Evolutionary conservation across 2,113 vertebrate species (phyloP).

Genomic region (Australoheros scitulus): DNA sequence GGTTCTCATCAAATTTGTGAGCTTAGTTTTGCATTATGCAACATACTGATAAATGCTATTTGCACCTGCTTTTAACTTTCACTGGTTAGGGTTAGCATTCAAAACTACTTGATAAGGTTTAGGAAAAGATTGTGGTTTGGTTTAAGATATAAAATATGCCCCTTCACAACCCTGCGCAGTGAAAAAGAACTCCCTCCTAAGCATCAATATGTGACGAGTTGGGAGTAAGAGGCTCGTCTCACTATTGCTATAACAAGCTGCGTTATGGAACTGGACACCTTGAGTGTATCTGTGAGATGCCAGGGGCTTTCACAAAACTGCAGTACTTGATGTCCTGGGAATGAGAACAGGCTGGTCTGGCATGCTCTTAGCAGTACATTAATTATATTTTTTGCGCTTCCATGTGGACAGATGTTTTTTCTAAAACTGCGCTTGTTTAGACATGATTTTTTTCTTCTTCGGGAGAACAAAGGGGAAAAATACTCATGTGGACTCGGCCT

Average conservation of each 20-base stretch:
- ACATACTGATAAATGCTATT: not conserved
- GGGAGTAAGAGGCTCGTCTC: not conserved
- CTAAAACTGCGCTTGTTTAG: not conserved
- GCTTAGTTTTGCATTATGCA: not conserved
- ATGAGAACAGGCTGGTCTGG: constrained; percentile 1
- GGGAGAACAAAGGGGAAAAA: not conserved
- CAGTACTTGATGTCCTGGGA: not conserved
- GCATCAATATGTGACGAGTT: not conserved
- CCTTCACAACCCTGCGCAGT: too few species aligned
- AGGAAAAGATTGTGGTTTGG: not conserved
- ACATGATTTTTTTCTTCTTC: not conserved
- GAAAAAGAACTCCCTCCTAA: not conserved
- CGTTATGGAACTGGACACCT: not conserved
- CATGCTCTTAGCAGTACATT: not conserved
- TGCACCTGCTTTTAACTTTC: not conserved
- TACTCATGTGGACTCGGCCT: not conserved
- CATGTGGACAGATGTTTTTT: not conserved
- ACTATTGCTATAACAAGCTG: not conserved
- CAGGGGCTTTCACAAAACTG: constrained; percentile 1
- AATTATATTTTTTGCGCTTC: constrained; percentile 3
- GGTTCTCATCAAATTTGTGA: not conserved
- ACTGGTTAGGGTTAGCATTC: not conserved
- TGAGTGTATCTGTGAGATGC: constrained; percentile 1
- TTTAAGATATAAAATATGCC: not conserved
- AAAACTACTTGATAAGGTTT: not conserved